phyloP scores from a whole-genome alignment of 2,888 invertebrate genomes.

The Dichetophora obliterata region DNA sequence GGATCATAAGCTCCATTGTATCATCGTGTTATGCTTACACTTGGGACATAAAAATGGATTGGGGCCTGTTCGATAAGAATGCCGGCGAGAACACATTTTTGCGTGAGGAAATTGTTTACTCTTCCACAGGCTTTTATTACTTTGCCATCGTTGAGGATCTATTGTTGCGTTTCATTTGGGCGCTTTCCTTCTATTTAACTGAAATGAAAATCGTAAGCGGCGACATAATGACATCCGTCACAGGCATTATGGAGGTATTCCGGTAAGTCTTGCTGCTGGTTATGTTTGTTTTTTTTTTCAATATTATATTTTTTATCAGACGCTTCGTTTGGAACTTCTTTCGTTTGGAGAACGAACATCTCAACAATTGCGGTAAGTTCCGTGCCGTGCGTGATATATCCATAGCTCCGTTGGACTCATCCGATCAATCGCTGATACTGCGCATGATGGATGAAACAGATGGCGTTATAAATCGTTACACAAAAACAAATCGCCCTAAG shows the following conservation, averaged over 20 bases:
- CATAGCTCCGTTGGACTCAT: slow-evolving; percentile 92
- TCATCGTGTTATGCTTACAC: slow-evolving; percentile 96
- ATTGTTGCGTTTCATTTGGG: slow-evolving; percentile 93
- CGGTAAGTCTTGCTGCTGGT: slow-evolving; percentile 73
- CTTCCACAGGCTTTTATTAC: slow-evolving; percentile 87
- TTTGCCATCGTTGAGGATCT: slow-evolving; percentile 97
- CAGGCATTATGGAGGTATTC: slow-evolving; percentile 90
- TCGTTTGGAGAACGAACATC: slow-evolving; percentile 98
- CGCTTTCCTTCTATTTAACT: slow-evolving; percentile 85
- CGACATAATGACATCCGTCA: slow-evolving; percentile 87
- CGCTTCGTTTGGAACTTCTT: slow-evolving; percentile 99
- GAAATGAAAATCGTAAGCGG: slow-evolving; percentile 81
- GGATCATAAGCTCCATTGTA: slow-evolving; percentile 87
- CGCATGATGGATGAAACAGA: slow-evolving; percentile 97
- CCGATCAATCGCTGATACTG: slow-evolving; percentile 89
- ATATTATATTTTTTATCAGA: slow-evolving; percentile 68
- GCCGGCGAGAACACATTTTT: slow-evolving; percentile 93
- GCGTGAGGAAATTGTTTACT: slow-evolving; percentile 95
- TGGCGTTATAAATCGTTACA: slow-evolving; percentile 82
- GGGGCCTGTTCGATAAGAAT: slow-evolving; percentile 94
- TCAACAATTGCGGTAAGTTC: slow-evolving; percentile 99
- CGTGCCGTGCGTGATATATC: slow-evolving; percentile 98
- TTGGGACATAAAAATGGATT: slow-evolving; percentile 99
- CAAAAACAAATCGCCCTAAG: slow-evolving; percentile 74
- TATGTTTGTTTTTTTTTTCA: neutral